phyloP scores from a whole-genome alignment of 1,140 invertebrate genomes.

The Liolophura sinensis region DNA sequence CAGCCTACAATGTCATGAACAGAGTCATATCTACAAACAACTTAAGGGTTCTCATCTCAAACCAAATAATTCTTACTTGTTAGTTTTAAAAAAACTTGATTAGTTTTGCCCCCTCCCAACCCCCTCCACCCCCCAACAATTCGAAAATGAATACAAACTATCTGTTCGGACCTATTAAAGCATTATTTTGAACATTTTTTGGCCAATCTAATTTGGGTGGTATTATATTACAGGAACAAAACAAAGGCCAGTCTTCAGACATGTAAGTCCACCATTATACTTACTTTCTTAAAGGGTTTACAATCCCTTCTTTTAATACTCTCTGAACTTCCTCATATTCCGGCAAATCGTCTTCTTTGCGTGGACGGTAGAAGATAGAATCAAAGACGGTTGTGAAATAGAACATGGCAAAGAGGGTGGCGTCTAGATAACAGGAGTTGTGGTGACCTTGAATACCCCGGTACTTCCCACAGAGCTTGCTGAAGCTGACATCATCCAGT shows the following conservation, averaged over 20 bases:
- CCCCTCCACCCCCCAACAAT: too few relatives aligned
- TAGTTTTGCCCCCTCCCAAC: too few relatives aligned
- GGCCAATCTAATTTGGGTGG: too few relatives aligned
- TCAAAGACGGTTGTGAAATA: conserved; percentile 95
- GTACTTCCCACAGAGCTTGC: conserved; percentile 53
- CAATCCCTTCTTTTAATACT: conserved; percentile 90
- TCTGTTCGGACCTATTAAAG: too few relatives aligned
- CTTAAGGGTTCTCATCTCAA: too few relatives aligned
- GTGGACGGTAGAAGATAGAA: conserved; percentile 77
- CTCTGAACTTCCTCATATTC: conserved; percentile 87
- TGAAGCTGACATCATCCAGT: conserved; percentile 20
- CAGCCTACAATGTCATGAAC: too few relatives aligned
- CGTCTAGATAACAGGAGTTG: conserved; percentile 97
- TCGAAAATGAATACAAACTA: too few relatives aligned
- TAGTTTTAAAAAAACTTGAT: too few relatives aligned
- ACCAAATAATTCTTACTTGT: too few relatives aligned
- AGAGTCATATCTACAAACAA: too few relatives aligned
- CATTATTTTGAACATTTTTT: too few relatives aligned
- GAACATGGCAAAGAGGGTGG: conserved; percentile 96
- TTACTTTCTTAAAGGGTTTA: conserved; percentile 85
- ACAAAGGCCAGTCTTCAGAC: neutral
- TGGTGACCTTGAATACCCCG: conserved; percentile 94
- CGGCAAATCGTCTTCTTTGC: conserved; percentile 73
- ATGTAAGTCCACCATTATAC: conserved; percentile 14
- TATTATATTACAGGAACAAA: too few relatives aligned